Conservation (phyloP, 2,113 vertebrate species). For the Abramis brama region DNA sequence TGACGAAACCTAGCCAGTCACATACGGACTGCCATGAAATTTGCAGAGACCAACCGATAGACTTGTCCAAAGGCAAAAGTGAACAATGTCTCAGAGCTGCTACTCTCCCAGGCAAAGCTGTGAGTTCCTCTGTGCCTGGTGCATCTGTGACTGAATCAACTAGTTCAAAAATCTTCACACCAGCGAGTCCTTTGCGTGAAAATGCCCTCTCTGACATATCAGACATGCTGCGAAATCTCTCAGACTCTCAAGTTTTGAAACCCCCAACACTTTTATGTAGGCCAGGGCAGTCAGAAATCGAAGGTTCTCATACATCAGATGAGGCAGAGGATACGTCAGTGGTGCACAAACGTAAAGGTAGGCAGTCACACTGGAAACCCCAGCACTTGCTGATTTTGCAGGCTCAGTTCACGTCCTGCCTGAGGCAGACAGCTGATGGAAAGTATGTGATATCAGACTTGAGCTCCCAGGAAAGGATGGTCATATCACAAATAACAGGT, state of each 20-base stretch:
- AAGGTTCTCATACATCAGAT: slow-evolving; percentile 85
- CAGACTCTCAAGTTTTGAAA: slow-evolving; percentile 89
- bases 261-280: slow-evolving; percentile 86
- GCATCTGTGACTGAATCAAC: slow-evolving; percentile 37
- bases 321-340: slow-evolving; percentile 82
- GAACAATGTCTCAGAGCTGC: slow-evolving; percentile 62
- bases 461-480: slow-evolving; percentile 96
- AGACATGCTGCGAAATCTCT: slow-evolving; percentile 98
- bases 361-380: slow-evolving; percentile 99
- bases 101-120: slow-evolving; percentile 41
- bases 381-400: slow-evolving; percentile 97
- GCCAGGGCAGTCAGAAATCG: slow-evolving; percentile 86
- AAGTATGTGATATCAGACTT: slow-evolving; percentile 97
- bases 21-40: slow-evolving; percentile 87
- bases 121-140: slow-evolving; percentile 36
- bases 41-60: slow-evolving; percentile 96
- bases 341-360: slow-evolving; percentile 95
- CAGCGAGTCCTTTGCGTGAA: slow-evolving; percentile 92
- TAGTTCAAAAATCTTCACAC: slow-evolving; percentile 21
- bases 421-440: slow-evolving; percentile 91
- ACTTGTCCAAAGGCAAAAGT: slow-evolving; percentile 96
- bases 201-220: slow-evolving; percentile 98
- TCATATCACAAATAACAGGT: slow-evolving; percentile 95
- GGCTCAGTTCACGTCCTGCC: slow-evolving; percentile 96
- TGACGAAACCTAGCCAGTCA: slow-evolving; percentile 85